Percentiles rank a stretch among this genome's conserved stretches.
phyloP scores from a whole-genome alignment of 1,140 invertebrate genomes.

The Leptestheria dahalacensis region DNA sequence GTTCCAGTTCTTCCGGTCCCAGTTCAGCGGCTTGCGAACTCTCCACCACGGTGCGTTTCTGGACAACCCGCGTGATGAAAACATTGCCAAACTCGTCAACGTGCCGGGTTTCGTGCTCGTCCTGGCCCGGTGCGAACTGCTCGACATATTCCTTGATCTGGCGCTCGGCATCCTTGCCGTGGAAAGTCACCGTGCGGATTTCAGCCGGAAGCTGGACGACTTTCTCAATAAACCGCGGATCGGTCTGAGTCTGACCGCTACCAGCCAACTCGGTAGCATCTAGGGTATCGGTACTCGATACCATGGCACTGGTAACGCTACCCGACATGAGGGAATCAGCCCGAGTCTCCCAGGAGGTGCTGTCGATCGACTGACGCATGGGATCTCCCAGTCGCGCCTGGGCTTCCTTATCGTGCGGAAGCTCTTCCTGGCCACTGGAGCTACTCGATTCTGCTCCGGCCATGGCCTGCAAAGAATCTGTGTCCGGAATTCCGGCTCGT shows the following conservation, averaged over 20 bases:
- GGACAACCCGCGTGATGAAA: constrained; percentile 33
- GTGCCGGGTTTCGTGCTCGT: constrained; percentile 32
- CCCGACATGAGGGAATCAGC: constrained; percentile 67
- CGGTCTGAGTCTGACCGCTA: not conserved
- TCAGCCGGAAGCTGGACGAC: constrained; percentile 33
- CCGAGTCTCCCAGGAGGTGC: constrained; percentile 58
- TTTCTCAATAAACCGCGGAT: not conserved
- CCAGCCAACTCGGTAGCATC: constrained; percentile 29
- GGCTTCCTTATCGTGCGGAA: not conserved
- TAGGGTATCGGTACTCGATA: constrained; percentile 49
- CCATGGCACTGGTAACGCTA: constrained; percentile 60
- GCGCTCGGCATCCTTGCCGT: constrained; percentile 34
- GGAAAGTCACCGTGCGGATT: constrained; percentile 37
- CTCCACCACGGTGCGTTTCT: constrained; percentile 32
- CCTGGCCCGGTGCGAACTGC: constrained; percentile 34
- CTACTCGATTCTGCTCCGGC: constrained; percentile 29
- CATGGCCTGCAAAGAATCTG: constrained; percentile 19
- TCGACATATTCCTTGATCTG: constrained; percentile 34
- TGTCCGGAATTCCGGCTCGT: constrained; percentile 13
- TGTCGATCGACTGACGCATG: constrained; percentile 20
- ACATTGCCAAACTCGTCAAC: constrained; percentile 34
- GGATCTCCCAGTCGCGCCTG: not conserved
- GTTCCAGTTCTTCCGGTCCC: not conserved
- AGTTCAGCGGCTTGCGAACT: constrained; percentile 12
- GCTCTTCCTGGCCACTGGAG: constrained; percentile 28